phyloP scores from a whole-genome alignment of 1,140 invertebrate species.

The Bombus cullumanus region DNA sequence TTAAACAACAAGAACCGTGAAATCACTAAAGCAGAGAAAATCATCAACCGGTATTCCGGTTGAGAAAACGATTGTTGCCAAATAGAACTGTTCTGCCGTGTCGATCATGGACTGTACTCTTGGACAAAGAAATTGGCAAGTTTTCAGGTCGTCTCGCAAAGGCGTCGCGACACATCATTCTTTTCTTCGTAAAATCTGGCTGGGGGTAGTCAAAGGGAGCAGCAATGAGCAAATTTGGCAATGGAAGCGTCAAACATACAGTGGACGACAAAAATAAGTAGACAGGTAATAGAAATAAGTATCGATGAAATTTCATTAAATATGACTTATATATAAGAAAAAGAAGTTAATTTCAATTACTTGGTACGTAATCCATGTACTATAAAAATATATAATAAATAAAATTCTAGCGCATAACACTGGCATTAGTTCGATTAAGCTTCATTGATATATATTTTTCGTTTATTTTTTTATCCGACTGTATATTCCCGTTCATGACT shows the following conservation, averaged over 20 bases:
- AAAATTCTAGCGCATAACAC: too few relatives aligned
- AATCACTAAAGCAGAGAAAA: background rate
- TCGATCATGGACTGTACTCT: background rate
- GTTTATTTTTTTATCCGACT: too few relatives aligned
- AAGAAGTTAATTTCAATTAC: too few relatives aligned
- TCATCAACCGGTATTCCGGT: background rate
- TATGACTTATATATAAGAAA: too few relatives aligned
- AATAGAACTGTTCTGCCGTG: conserved; percentile 6
- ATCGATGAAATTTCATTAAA: too few relatives aligned
- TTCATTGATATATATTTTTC: too few relatives aligned
- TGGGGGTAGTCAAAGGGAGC: background rate
- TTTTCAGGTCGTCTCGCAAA: conserved; percentile 40
- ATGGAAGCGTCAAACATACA: background rate
- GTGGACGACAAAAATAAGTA: background rate
- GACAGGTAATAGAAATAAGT: too few relatives aligned
- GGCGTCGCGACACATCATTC: conserved; percentile 21
- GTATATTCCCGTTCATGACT: too few relatives aligned
- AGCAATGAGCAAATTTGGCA: conserved; percentile 54
- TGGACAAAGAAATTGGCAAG: conserved; percentile 42
- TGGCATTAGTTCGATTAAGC: too few relatives aligned
- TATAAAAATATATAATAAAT: too few relatives aligned
- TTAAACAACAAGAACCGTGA: conserved; percentile 19
- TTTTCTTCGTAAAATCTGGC: conserved; percentile 33
- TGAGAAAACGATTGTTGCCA: background rate
- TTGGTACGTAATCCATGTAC: too few relatives aligned